phyloP scores from a whole-genome alignment of 2,797 vertebrate genomes.

The Pelochelys cantorii region DNA sequence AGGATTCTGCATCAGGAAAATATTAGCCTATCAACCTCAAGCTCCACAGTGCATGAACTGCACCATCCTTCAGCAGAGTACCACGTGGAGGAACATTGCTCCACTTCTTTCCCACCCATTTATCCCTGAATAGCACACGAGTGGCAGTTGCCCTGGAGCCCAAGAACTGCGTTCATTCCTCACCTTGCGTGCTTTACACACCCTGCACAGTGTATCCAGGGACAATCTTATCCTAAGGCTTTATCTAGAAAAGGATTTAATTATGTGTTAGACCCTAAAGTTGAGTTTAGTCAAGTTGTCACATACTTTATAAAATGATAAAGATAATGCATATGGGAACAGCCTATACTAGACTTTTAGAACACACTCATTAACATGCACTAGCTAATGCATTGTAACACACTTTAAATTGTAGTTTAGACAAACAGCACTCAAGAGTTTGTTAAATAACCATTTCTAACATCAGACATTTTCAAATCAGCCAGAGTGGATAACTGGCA shows the following conservation, averaged over 20 bases:
- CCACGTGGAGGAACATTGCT: background rate
- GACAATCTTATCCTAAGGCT: background rate
- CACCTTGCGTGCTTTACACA: background rate
- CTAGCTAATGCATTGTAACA: background rate
- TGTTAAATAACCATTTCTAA: background rate
- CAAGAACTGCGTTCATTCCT: background rate
- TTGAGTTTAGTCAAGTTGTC: background rate
- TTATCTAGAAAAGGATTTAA: background rate
- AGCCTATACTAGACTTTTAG: background rate
- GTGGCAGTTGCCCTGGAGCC: background rate
- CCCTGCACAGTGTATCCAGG: background rate
- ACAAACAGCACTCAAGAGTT: background rate
- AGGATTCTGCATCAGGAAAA: background rate
- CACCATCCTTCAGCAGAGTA: background rate
- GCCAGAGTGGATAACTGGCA: background rate
- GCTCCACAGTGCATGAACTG: background rate
- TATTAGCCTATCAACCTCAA: background rate
- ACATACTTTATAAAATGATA: background rate
- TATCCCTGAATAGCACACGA: background rate
- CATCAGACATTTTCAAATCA: background rate
- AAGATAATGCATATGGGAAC: background rate
- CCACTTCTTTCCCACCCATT: background rate
- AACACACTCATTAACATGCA: background rate
- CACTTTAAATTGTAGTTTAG: background rate
- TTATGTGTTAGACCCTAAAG: background rate